Base-by-base conservation (phyloP, 35 echinoderm and acorn worm species). In the Amphiura filiformis region DNA sequence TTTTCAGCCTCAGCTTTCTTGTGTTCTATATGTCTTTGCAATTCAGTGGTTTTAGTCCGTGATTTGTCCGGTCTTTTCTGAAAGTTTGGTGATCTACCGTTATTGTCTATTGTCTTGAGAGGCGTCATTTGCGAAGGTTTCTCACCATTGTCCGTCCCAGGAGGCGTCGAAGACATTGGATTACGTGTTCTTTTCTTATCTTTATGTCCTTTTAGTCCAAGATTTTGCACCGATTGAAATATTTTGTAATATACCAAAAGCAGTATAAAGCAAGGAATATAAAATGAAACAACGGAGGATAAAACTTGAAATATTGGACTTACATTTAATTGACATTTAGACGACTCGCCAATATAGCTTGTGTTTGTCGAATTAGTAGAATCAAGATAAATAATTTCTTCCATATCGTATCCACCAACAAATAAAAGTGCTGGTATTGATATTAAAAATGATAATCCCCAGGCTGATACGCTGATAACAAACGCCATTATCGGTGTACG, bases 191-290 rank as follows among this genome's bases (percentile, higher is more conserved):
- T 70, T n/a, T 70, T 70, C 44, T 70, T 88, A 33, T 80, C 85
- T 0, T 81, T 86, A 7, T 87, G 88, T 39, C 85, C 39, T 36
- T 88, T 76, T 28, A 76, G 87, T 36, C 93, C 80, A 39, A 90
- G 78, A 52, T 89, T 87, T 77, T 95, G 93, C 23, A 94, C 96
- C 0, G 96, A 95, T 13, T 88, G 93, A 76, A 94, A 99, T 40
- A 99, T 99, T 87, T 99, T 94, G 78, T 99, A 99, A 40, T 99
- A 99, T 5, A 95, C 84, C 38, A 99, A 81, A 38, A 99, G 84
- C n/a, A 99, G 82, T 83, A 99, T 88, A 80, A 94, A 99, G 76
- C 96, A 99, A 0, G 96, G 96, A 36, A 99, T 87, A 56, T 93
- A 99, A 76, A 99, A 99, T 1, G 96, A 99, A 0, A 99, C 35